Evolutionary conservation across 2,797 vertebrate species (phyloP), one percentile per base, ranked within the genome.

Genomic region (Anomalospiza imberbis): DNA sequence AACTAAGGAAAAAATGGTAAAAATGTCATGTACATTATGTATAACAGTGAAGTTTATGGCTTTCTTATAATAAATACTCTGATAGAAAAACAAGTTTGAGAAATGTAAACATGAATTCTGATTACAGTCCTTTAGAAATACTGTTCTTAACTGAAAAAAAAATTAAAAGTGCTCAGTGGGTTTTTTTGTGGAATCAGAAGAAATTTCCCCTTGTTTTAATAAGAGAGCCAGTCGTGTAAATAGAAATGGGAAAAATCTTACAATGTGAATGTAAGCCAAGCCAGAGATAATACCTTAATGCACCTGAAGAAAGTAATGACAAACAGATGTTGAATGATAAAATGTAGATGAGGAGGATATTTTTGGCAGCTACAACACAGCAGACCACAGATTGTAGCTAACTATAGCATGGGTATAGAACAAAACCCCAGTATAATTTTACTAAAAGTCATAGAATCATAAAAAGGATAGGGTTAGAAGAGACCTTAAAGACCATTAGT

Each of bases 131-230:
- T 72, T 82, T 42, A 47, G 12, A 82, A 82, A 61, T 57, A n/a
- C 9, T 79, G 8, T 61, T 54, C 22, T 38, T 75, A 73, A 31
- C 24, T 42, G 34, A 18, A 61, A 66, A 68, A 34, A 44, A 71
- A 9, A 47, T 9, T 0, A 31, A 24, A 84, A 60, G 2, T 48
- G 2, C 2, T 47, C 11, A 7, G 21, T 48, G 8, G 13, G 3
- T 1, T 6, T 44, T 73, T 47, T 38, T 32, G 7, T 55, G 9
- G 7, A 57, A 73, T 55, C 18, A 65, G 38, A 44, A 80, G 12
- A 60, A 36, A 74, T 45, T 62, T 85, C 5, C 8, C 3, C 3
- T 72, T 81, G n/a, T n/a, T n/a, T 34, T 34, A 34, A 34, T 34
- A 34, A 34, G 34, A 34, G 34, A 34, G 34, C 34, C 34, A 34